Evolutionary conservation across 2,113 vertebrate species (phyloP), one percentile per base, ranked within the genome.

Genomic region (Leuciscus idus): DNA sequence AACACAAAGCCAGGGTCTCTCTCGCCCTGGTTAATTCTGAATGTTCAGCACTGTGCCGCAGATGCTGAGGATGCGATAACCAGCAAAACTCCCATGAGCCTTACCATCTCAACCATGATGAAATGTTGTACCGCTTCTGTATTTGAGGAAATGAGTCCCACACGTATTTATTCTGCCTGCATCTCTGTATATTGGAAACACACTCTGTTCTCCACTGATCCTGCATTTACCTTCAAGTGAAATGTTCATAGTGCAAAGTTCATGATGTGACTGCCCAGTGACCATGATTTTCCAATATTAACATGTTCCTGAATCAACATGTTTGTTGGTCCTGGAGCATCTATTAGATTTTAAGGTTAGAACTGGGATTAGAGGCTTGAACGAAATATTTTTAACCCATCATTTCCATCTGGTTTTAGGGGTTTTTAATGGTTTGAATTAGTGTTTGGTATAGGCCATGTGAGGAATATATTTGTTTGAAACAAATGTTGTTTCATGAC

Each of bases 51-150:
- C 19, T 79, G 30, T 15, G 30, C 33, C 3, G 33, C 55, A 59
- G 33, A 23, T 79, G 77, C 77, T 79, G 52, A 79, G 61, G 55
- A 39, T 39, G 73, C 73, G 6, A 17, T 50, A 50, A 75, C 73
- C 43, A 75, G 13, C 11, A 75, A 48, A 75, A 50, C 73, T 50
- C 73, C 75, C 52, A 55, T 33, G 48, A 78, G 50, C 17, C 50
- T 36, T 21, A 78, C 17, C 26, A 57, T 57, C 73, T 48, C 73
- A 75, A 48, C n/a, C 28, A 33, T 33, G 75, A 36, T 78, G 28
- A 78, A 78, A 75, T 75, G 75, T 57, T 55, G 75, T 57, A 36
- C 21, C 2, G 10, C 75, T 78, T 78, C 17, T 57, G 9, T 57
- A 33, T 57, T 30, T 21, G 75, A 78, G 75, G 75, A 78, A 78